Evolutionary conservation across 1,140 invertebrate species (phyloP), one percentile per base, ranked within the genome.

Genomic region (Camponotus pennsylvanicus): DNA sequence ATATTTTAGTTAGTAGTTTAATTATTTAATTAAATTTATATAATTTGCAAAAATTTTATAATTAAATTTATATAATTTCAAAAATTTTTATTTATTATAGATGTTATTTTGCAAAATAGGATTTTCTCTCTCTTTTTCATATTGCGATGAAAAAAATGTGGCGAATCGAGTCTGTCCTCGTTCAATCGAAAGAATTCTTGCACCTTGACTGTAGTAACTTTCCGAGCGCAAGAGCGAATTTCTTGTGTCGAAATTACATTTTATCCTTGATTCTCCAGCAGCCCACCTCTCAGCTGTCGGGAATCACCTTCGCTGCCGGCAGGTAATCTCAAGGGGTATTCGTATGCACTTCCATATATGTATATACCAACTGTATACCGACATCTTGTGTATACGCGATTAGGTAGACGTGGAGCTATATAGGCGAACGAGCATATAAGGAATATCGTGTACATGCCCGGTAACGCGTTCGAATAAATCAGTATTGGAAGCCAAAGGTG

Each of bases 161-260:
- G 5, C 49, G 7, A 80, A 42, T 70, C n/a, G n/a, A 57, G 27
- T 27, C 15, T 40, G 63, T 80, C 45, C n/a, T 32, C n/a, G 45
- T 52, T 52, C 34, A 13, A 79, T 79, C 64, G 64, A 37, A 55
- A 55, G n/a, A 79, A 42, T 80, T 55, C 34, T 34, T 21, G n/a
- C 45, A 8, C 13, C 32, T 40, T n/a, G 77, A 69, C 77, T 70
- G 64, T 27, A 18, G 49, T 15, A 70, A 57, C 45, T 57, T 37
- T 7, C 64, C 64, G 64, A 75, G 85, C 90, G 63, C 79, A 86
- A 88, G 91, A 85, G 78, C 55, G 67, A 34, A 57, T 7, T 71
- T 63, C 66, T 63, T 66, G 77, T 88, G 86, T 91, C 88, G 85
- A 90, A 90, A 88, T 88, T 87, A 88, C 89, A 89, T 91, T 91